Evolutionary conservation across 2,113 vertebrate species (phyloP).

Genomic region (Glareola pratincola): DNA sequence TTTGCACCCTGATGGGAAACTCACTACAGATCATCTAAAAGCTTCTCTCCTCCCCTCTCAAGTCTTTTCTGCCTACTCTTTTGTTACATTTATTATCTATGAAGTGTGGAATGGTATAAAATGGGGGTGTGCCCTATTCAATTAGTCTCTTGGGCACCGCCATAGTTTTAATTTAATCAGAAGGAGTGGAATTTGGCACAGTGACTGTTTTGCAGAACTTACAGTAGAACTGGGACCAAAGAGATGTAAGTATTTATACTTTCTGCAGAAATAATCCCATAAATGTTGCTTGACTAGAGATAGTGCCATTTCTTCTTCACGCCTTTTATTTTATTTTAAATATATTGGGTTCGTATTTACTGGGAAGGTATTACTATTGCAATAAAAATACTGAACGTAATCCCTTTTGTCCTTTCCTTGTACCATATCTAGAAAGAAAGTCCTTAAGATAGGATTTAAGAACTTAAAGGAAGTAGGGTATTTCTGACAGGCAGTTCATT

Average conservation of each 20-base stretch:
- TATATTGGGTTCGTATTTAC: background rate
- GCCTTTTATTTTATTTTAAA: background rate
- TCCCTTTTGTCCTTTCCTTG: background rate
- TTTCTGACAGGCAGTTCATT: constrained; percentile 1
- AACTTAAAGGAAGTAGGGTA: background rate
- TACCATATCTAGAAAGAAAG: background rate
- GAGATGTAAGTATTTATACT: background rate
- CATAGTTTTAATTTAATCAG: background rate
- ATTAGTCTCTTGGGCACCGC: background rate
- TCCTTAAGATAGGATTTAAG: background rate
- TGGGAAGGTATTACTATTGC: background rate
- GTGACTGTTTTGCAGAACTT: background rate
- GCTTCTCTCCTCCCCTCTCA: background rate
- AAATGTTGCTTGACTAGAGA: background rate
- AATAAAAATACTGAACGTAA: background rate
- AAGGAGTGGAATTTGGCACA: background rate
- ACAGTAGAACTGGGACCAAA: background rate
- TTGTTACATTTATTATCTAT: background rate
- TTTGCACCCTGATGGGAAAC: background rate
- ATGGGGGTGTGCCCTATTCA: background rate
- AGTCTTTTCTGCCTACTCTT: background rate
- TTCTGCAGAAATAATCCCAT: background rate
- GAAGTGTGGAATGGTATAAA: background rate
- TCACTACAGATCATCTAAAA: background rate
- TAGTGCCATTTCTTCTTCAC: background rate